Base-by-base conservation (phyloP, 1,140 invertebrate species). In the Carposina sasakii region DNA sequence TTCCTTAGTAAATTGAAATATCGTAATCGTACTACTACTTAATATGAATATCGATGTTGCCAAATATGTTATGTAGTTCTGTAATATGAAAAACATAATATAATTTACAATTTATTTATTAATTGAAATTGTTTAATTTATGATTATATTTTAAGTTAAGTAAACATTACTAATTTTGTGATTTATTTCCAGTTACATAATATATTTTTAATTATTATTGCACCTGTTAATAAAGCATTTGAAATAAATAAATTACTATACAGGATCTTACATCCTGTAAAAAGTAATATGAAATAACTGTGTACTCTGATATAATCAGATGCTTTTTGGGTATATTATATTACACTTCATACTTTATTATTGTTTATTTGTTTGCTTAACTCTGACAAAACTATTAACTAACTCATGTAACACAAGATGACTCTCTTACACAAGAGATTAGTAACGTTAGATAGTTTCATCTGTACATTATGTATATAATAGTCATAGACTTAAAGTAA, bases 201-300 rank as follows among this genome's bases (percentile, higher is more conserved):
- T 58, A 55, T 63, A 49, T 57, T 39, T 54, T 57, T 12, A n/a
- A 59, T 55, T 53, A 50, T 46, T 60, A 39, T 52, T 56, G 64
- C 67, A 71, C 67, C 64, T 64, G 67, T 71, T 71, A 63, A 65
- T 58, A 48, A 56, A 63, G 67, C 67, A 71, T 67, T 60, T 21
- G 19, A 39, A 36, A 39, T 46, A 41, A 44, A 21, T 24, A 47
- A 53, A 58, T 57, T 50, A 42, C 37, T 74, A 67, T 70, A 74
- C 60, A 73, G 67, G 68, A 47, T 71, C 67, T 28, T 28, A 6
- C 24, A 28, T 28, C 12, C 24, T 28, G 12, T 28, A 28, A 28
- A 28, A 28, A 28, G 6, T 12, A 28, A 28, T 28, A 28, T 6
- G 12, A 28, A 28, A 28, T 28, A 6, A 28, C 24, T 28, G 6